These are phyloP conservation scores for Chelon auratus DNA, from an alignment of 2,797 vertebrate genomes.

Conservation along the genomic window DNA sequence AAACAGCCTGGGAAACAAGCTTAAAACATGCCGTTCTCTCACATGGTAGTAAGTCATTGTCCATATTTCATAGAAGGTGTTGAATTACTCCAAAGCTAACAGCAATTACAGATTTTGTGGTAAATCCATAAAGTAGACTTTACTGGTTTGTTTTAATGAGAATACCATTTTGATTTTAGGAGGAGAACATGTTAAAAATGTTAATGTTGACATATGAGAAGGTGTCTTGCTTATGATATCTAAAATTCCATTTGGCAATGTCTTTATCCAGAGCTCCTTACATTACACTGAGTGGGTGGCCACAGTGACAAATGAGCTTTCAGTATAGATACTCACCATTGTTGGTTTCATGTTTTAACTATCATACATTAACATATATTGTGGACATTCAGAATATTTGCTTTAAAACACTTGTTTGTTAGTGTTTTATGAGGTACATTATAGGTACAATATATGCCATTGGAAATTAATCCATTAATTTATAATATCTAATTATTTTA, in stretches of 20 bases:
- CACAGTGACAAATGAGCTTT: constrained; percentile 43
- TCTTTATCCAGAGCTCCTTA: constrained; percentile 45
- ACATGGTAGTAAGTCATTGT: constrained; percentile 62
- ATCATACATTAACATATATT: constrained; percentile 31
- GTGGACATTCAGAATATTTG: not conserved
- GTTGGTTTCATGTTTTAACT: constrained; percentile 28
- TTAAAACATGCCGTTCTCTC: constrained; percentile 56
- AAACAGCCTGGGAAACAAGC: constrained; percentile 82
- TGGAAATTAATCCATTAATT: too few relatives aligned
- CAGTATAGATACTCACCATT: constrained; percentile 29
- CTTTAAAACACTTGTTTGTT: constrained; percentile 1
- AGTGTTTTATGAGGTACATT: not conserved
- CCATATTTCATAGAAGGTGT: constrained; percentile 64
- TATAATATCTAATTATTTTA: too few relatives aligned
- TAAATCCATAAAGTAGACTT: constrained; percentile 52
- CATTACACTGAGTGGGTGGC: constrained; percentile 49
- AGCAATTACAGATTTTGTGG: constrained; percentile 66
- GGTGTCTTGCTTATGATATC: constrained; percentile 70
- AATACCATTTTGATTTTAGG: constrained; percentile 54
- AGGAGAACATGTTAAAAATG: constrained; percentile 51
- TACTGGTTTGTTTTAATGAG: constrained; percentile 46
- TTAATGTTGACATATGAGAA: constrained; percentile 69
- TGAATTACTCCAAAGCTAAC: constrained; percentile 67
- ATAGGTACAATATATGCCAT: too few relatives aligned
- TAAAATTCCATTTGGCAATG: constrained; percentile 34